Conservation (phyloP, 2,113 vertebrate genomes). For the Heteronetta atricapilla region DNA sequence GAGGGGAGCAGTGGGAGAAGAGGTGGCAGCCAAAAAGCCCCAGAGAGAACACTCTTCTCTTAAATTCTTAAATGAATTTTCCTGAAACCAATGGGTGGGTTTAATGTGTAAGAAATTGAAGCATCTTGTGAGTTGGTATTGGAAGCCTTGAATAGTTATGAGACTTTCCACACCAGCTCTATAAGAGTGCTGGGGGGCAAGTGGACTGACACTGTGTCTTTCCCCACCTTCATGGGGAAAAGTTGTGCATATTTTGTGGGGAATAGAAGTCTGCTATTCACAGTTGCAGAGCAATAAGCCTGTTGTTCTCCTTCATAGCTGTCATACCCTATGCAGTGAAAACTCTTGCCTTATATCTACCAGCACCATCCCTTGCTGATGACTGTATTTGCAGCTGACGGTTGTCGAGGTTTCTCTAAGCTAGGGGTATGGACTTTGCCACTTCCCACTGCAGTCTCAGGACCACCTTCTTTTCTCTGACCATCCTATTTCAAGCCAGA, state of each 20-base stretch:
- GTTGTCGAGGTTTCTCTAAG: not conserved
- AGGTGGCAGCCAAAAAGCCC: not conserved
- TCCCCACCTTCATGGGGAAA: not conserved
- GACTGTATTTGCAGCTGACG: not conserved
- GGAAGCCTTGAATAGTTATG: not conserved
- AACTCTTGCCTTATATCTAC: not conserved
- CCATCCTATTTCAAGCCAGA: not conserved
- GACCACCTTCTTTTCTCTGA: not conserved
- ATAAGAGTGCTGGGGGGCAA: not conserved
- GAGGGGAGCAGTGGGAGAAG: not conserved
- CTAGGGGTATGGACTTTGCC: not conserved
- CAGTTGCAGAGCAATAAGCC: not conserved
- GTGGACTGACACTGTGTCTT: not conserved
- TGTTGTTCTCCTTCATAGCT: not conserved
- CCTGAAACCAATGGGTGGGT: not conserved
- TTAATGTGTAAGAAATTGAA: not conserved
- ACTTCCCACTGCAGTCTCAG: not conserved
- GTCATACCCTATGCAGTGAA: not conserved
- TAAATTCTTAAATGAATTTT: not conserved
- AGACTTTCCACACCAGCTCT: not conserved
- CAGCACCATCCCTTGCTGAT: no score
- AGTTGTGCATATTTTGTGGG: not conserved
- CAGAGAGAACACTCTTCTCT: not conserved
- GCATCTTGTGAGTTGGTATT: not conserved
- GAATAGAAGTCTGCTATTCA: not conserved